These are phyloP conservation scores for Pentamera pediparva DNA, from an alignment of 53 echinoderm and acorn worm genomes.

Conservation along the genomic window DNA sequence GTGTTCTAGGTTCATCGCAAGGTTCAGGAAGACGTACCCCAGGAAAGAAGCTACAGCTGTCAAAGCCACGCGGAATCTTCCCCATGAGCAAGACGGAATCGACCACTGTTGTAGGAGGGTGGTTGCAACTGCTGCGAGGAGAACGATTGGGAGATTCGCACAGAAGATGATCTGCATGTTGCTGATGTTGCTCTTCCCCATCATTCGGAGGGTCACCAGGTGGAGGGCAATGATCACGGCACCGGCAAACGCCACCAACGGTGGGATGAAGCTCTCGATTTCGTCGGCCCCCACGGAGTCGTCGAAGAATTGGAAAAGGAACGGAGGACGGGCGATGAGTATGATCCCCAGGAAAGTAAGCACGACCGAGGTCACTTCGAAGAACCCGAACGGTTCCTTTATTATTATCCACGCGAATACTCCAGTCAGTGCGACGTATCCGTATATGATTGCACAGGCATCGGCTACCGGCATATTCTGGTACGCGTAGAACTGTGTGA, in stretches of 20 bases:
- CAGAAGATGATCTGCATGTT: background rate
- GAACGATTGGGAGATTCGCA: background rate
- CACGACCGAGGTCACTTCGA: background rate
- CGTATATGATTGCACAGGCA: background rate
- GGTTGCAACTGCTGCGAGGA: background rate
- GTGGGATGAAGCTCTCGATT: no score
- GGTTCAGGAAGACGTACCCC: background rate
- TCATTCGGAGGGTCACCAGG: background rate
- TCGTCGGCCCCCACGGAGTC: background rate
- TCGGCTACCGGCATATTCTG: background rate
- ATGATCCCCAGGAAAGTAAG: background rate
- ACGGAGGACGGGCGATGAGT: background rate
- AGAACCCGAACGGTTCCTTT: background rate
- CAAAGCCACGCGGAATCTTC: background rate
- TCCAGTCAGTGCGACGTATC: background rate
- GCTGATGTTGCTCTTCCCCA: background rate
- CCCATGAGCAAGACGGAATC: background rate
- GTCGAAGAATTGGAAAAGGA: background rate
- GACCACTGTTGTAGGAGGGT: background rate
- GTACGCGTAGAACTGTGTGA: background rate
- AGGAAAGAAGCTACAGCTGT: background rate
- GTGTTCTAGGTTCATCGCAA: background rate
- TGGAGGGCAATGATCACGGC: background rate
- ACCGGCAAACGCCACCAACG: background rate
- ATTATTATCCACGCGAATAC: background rate